A percentile compares a stretch with the other conserved stretches of the same genome.
phyloP scores from a whole-genome alignment of 2,888 invertebrate species.

The Cepaea hortensis region DNA sequence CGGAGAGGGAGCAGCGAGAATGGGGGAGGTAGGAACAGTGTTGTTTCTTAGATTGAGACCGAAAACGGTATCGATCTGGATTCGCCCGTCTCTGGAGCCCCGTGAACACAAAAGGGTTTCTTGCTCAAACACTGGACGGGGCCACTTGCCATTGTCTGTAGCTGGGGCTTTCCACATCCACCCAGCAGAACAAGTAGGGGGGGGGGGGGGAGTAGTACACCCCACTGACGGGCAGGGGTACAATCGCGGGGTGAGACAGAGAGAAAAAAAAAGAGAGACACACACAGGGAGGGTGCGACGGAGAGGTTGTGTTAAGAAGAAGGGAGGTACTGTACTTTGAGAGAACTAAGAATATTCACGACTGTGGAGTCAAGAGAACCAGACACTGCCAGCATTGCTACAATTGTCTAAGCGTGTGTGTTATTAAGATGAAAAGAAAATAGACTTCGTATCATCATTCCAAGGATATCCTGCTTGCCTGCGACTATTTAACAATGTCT shows the following conservation, averaged over 20 bases:
- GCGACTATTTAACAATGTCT: no score
- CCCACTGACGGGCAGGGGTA: not conserved
- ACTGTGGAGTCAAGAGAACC: not conserved
- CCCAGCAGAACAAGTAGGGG: not conserved
- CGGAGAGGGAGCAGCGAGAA: not conserved
- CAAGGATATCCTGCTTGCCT: not conserved
- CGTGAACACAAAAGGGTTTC: slow-evolving; percentile 24
- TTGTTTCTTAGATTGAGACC: slow-evolving; percentile 33
- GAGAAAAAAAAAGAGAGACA: no score
- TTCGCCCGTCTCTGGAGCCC: slow-evolving; percentile 35
- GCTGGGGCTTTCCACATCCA: slow-evolving; percentile 25
- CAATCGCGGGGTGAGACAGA: no score
- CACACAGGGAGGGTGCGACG: not conserved
- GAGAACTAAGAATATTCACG: not conserved
- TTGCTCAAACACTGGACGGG: slow-evolving; percentile 29
- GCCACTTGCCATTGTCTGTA: slow-evolving; percentile 37
- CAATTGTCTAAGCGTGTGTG: no score
- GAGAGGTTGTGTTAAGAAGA: not conserved
- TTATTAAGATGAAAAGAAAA: no score
- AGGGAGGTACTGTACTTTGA: not conserved
- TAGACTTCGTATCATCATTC: no score
- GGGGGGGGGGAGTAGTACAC: not conserved
- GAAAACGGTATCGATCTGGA: slow-evolving; percentile 32
- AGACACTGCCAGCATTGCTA: no score
- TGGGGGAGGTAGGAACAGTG: not conserved